phyloP scores from a whole-genome alignment of 2,888 invertebrate genomes.

The Tryphoninae sp. region DNA sequence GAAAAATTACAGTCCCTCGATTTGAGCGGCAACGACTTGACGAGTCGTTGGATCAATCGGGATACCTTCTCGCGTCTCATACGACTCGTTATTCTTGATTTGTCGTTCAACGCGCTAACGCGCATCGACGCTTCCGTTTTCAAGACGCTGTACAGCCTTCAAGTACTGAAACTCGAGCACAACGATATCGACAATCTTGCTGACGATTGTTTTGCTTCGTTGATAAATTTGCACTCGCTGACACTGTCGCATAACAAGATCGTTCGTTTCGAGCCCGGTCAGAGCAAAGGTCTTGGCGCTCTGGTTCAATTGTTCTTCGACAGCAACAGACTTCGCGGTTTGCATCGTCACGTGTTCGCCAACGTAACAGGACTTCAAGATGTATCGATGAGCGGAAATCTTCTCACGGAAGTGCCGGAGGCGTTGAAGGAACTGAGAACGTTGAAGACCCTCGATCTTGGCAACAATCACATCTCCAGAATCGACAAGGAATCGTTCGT shows the following conservation, averaged over 20 bases:
- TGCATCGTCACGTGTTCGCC: constrained; percentile 88
- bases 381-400: constrained; percentile 89
- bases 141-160: constrained; percentile 88
- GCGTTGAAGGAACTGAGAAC: constrained; percentile 87
- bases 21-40: constrained; percentile 88
- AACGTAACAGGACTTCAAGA: constrained; percentile 91
- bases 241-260: constrained; percentile 89
- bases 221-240: constrained; percentile 90
- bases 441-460: constrained; percentile 90
- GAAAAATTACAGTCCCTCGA: constrained; percentile 89
- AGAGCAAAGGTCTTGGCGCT: constrained; percentile 88
- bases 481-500: constrained; percentile 88
- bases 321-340: constrained; percentile 87
- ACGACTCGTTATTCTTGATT: constrained; percentile 88
- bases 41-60: constrained; percentile 90
- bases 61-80: constrained; percentile 90
- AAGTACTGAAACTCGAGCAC: constrained; percentile 88
- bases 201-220: constrained; percentile 88
- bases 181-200: constrained; percentile 88
- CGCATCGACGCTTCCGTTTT: constrained; percentile 88
- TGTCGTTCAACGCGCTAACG: constrained; percentile 88
- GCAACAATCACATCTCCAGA: constrained; percentile 89
- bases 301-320: constrained; percentile 89
- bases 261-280: constrained; percentile 86
- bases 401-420: constrained; percentile 86